A percentile compares a stretch with the other conserved stretches of the same genome.
These are phyloP conservation scores for Podotricha telesiphe DNA, from an alignment of 2,888 invertebrate genomes.

Conservation along the genomic window DNA sequence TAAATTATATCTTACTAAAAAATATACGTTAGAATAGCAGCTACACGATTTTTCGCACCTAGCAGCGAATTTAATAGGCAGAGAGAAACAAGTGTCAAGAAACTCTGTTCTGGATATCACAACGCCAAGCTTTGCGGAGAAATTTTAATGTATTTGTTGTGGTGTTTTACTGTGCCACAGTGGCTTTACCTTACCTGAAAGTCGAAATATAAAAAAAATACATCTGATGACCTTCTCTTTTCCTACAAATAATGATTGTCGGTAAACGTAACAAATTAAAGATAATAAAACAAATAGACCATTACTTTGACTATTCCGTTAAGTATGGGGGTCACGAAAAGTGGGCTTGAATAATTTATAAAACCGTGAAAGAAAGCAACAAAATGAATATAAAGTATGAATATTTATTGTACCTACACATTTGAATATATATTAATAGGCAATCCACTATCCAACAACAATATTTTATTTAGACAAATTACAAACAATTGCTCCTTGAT, in stretches of 20 bases:
- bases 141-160: no score
- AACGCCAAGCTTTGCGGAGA: no score
- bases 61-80: no score
- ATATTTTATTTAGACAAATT: no score
- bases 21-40: no score
- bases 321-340: conserved; percentile 22
- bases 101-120: no score
- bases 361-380: background rate
- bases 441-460: background rate
- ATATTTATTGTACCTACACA: background rate
- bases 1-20: no score
- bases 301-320: conserved; percentile 6
- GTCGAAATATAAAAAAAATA: background rate
- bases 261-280: conserved; percentile 23
- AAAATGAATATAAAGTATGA: background rate
- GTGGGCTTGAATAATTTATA: conserved; percentile 23
- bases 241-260: background rate
- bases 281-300: conserved; percentile 20
- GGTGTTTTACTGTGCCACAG: no score
- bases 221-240: background rate
- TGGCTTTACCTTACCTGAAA: no score
- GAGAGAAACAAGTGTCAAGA: no score
- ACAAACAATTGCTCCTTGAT: no score
- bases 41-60: no score
- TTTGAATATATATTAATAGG: background rate